These are phyloP conservation scores for Leptarthrus brevirostris DNA, from an alignment of 2,888 invertebrate genomes.

Conservation along the genomic window DNA sequence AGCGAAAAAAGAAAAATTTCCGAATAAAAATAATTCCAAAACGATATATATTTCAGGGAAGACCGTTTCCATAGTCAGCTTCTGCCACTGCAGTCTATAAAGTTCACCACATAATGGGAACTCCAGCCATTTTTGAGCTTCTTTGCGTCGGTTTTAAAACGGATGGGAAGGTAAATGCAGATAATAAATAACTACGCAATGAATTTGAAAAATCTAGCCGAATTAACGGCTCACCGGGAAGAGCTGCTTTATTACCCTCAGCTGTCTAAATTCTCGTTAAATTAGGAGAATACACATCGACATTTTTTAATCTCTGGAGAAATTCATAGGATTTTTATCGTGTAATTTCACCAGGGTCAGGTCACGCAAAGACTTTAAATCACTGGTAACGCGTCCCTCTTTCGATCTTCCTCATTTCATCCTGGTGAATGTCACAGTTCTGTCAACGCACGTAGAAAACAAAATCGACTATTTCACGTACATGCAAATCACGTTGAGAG, in stretches of 20 bases:
- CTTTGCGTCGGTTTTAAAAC: background rate
- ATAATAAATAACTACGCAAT: constrained; percentile 22
- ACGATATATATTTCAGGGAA: too few relatives aligned
- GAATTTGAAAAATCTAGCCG: constrained; percentile 35
- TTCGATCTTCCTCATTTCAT: background rate
- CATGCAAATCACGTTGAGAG: constrained; percentile 27
- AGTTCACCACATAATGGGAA: too few relatives aligned
- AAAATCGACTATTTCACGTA: constrained; percentile 14
- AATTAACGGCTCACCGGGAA: constrained; percentile 15
- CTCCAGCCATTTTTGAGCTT: background rate
- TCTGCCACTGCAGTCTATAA: too few relatives aligned
- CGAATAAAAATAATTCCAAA: too few relatives aligned
- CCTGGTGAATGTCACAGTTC: constrained; percentile 22
- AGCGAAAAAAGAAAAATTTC: too few relatives aligned
- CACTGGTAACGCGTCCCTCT: background rate
- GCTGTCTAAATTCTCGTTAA: constrained; percentile 45
- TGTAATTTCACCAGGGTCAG: constrained; percentile 39
- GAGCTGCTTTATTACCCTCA: constrained; percentile 42
- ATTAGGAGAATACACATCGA: constrained; percentile 28
- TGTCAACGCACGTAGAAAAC: constrained; percentile 18
- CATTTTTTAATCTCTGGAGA: constrained; percentile 39
- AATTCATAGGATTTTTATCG: constrained; percentile 42
- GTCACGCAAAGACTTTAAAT: constrained; percentile 41
- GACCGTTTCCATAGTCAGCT: too few relatives aligned
- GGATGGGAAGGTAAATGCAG: background rate